Percentiles rank a stretch among this genome's conserved stretches.
Evolutionary conservation across 2,797 vertebrate species (phyloP).

Genomic region (Semaprochilodus insignis): DNA sequence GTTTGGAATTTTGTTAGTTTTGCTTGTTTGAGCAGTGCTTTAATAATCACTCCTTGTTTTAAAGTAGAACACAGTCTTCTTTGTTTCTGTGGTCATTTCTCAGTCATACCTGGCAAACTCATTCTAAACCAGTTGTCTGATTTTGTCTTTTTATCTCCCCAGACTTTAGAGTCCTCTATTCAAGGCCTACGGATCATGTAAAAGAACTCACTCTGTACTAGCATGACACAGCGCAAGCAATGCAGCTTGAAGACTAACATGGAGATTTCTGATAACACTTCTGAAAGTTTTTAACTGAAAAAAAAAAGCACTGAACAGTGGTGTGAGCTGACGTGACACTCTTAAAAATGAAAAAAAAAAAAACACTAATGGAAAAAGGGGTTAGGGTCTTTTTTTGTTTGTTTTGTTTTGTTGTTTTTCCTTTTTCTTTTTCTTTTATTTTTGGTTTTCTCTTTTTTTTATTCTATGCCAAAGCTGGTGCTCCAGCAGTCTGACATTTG

Average conservation of each 20-base stretch:
- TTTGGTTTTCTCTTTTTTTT: constrained; percentile 79
- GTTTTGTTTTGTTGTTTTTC: constrained; percentile 56
- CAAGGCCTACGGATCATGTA: constrained; percentile 98
- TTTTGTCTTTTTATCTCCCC: constrained; percentile 57
- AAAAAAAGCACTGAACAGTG: constrained; percentile 73
- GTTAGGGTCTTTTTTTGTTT: constrained; percentile 64
- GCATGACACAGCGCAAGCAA: constrained; percentile 70
- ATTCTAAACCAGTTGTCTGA: neutral
- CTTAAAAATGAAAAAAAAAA: constrained; percentile 66
- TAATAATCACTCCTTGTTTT: too few relatives aligned
- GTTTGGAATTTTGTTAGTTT: constrained; percentile 67
- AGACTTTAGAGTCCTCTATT: constrained; percentile 98
- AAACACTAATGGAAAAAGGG: constrained; percentile 49
- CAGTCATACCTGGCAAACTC: neutral
- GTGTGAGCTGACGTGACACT: constrained; percentile 81
- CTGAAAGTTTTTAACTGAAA: constrained; percentile 61
- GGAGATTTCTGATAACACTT: constrained; percentile 64
- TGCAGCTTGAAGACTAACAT: constrained; percentile 66
- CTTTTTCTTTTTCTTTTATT: constrained; percentile 75
- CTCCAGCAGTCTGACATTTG: constrained; percentile 81
- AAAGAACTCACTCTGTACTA: constrained; percentile 75
- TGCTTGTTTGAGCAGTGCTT: neutral
- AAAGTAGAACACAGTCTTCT: neutral
- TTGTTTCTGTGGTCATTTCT: neutral
- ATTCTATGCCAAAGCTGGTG: constrained; percentile 94